Percentiles rank a stretch among this genome's conserved stretches.
Conservation (phyloP, 2,888 invertebrate genomes). For the Cerceris ruficornis region DNA sequence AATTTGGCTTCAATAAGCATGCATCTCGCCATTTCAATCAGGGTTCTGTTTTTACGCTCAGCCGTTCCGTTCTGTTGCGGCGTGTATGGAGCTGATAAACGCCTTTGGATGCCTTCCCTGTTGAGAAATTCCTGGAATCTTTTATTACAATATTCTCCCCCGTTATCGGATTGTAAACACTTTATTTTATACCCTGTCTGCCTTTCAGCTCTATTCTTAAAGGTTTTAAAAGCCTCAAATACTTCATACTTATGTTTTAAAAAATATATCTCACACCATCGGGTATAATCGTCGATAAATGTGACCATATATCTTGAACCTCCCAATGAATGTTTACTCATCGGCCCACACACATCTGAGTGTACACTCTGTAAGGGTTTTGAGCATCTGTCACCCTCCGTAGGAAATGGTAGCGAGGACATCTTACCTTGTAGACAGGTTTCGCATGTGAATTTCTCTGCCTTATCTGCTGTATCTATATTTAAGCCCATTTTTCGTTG, state of each 20-base stretch:
- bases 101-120: slow-evolving; percentile 14
- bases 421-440: no score
- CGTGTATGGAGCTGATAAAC: slow-evolving; percentile 9
- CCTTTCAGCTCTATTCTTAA: neutral
- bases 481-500: no score
- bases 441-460: no score
- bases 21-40: slow-evolving; percentile 18
- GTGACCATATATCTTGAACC: neutral
- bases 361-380: neutral
- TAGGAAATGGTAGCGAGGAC: no score
- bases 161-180: neutral
- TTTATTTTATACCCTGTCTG: neutral
- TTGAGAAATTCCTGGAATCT: neutral
- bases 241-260: neutral
- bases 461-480: no score
- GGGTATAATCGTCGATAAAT: slow-evolving; percentile 1
- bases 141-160: neutral
- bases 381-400: no score
- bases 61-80: slow-evolving; percentile 25
- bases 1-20: neutral
- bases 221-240: neutral
- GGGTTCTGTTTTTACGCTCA: slow-evolving; percentile 17
- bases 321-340: neutral
- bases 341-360: neutral
- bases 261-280: neutral